Evolutionary conservation across 35 echinoderm and acorn worm genomes (phyloP).

Genomic region (Ophioderma brevispina): DNA sequence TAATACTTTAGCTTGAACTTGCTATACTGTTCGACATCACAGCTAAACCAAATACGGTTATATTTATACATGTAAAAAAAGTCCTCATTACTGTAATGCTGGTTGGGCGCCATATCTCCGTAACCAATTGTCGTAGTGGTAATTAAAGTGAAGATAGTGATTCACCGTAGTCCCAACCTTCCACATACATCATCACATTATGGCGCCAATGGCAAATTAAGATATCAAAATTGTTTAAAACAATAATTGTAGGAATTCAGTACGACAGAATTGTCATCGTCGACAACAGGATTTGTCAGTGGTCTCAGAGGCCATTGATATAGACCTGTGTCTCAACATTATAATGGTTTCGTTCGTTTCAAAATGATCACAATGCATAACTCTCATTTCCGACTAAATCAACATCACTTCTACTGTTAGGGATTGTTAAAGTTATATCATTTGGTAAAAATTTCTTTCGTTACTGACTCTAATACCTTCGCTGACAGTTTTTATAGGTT

Average conservation of each 20-base stretch:
- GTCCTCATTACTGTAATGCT: slow-evolving; percentile 64
- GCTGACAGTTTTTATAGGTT: neutral
- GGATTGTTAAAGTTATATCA: neutral
- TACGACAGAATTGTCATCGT: neutral
- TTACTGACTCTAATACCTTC: neutral
- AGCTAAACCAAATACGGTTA: slow-evolving; percentile 75
- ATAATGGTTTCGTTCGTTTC: neutral
- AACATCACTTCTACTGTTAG: neutral
- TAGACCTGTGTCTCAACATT: neutral
- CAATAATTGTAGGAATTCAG: slow-evolving; percentile 76
- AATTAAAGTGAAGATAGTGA: slow-evolving; percentile 91
- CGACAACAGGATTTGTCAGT: neutral
- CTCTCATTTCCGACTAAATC: neutral
- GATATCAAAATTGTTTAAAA: slow-evolving; percentile 61
- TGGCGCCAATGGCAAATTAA: slow-evolving; percentile 68
- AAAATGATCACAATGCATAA: neutral
- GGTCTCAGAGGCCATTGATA: neutral
- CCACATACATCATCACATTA: slow-evolving; percentile 59
- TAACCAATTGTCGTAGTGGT: slow-evolving; percentile 92
- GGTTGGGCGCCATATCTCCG: slow-evolving; percentile 78
- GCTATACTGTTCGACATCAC: slow-evolving; percentile 95
- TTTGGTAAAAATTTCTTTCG: neutral
- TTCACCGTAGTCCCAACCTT: slow-evolving; percentile 78
- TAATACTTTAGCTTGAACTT: slow-evolving; percentile 66
- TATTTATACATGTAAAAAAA: slow-evolving; percentile 54